Evolutionary conservation across 2,113 vertebrate species (phyloP), one percentile per base, ranked within the genome.

Genomic region (Steatornis caripensis): DNA sequence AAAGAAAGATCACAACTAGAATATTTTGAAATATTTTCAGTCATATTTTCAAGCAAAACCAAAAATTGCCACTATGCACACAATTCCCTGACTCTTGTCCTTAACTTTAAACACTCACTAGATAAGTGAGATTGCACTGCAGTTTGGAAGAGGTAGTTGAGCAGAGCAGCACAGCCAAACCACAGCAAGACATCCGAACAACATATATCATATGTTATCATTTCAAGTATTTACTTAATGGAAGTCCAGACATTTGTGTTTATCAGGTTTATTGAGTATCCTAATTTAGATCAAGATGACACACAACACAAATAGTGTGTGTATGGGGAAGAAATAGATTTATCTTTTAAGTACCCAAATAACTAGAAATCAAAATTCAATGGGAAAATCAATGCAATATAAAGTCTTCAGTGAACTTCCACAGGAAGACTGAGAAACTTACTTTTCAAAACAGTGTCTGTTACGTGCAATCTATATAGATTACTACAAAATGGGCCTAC

Each of bases 391-490:
- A 83, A 45, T 74, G 27, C 13, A 69, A 84, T 80, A 86, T 89
- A 58, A 90, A 83, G 49, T 70, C 41, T 81, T 80, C 26, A 66
- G 66, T 37, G 20, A 83, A 70, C 20, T 94, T 95, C 5, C 26
- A 24, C 29, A 54, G 41, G 41, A 88, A 94, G 45, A 26, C 29
- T 49, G 71, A 77, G 15, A 92, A 88, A 94, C 66, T 66, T 84
- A 37, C 86, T 97, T 95, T 84, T 95, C 45, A 86, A 77, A 97
- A 90, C 57, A 69, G 20, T 43, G 15, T 58, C 70, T 83, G 41
- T 45, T 88, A 74, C 37, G 45, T 61, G 58, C 58, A 90, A 77
- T 93, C 70, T 93, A 46, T 79, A 89, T 15, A 85, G 57, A 93
- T 95, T 83, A 90, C 75, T 46, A 30, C 26, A 85, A 95, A 97